Evolutionary conservation across 2,113 vertebrate genomes (phyloP).

Genomic region (Charina bottae): DNA sequence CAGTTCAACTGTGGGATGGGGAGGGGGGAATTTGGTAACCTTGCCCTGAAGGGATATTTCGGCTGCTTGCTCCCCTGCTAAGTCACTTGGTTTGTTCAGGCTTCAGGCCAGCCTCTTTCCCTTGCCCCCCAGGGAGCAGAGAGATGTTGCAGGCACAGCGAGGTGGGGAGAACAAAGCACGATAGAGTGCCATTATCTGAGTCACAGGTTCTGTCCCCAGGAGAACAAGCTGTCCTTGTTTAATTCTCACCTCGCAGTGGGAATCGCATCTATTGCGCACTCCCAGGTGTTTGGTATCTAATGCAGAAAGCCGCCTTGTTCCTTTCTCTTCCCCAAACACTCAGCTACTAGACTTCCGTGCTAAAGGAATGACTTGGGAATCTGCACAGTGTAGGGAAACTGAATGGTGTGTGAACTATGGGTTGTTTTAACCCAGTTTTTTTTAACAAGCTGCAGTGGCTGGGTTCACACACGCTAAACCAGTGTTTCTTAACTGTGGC

Average conservation of each 20-base stretch:
- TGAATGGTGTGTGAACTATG: not conserved
- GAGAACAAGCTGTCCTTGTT: slow-evolving; percentile 2
- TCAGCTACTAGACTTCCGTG: not conserved
- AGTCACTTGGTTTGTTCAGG: not conserved
- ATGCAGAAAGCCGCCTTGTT: not conserved
- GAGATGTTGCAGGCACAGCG: not conserved
- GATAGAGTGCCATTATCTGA: not conserved
- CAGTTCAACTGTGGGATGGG: not conserved
- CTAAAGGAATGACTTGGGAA: not conserved
- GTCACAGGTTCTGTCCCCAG: not conserved
- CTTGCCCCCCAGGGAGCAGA: not conserved
- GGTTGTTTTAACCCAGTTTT: not conserved
- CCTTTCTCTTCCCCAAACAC: not conserved
- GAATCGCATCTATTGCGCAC: not conserved
- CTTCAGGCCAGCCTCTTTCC: not conserved
- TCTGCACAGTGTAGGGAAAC: not conserved
- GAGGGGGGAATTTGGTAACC: not conserved
- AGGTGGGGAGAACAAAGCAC: not conserved
- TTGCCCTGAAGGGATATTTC: not conserved
- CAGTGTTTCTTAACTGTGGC: not conserved
- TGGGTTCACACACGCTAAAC: not conserved
- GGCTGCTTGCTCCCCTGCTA: not conserved
- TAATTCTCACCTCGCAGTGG: not conserved
- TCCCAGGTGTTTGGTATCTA: not conserved
- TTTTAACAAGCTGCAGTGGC: not conserved